Evolutionary conservation across 2,113 vertebrate genomes (phyloP).

Genomic region (Agelaius phoeniceus): DNA sequence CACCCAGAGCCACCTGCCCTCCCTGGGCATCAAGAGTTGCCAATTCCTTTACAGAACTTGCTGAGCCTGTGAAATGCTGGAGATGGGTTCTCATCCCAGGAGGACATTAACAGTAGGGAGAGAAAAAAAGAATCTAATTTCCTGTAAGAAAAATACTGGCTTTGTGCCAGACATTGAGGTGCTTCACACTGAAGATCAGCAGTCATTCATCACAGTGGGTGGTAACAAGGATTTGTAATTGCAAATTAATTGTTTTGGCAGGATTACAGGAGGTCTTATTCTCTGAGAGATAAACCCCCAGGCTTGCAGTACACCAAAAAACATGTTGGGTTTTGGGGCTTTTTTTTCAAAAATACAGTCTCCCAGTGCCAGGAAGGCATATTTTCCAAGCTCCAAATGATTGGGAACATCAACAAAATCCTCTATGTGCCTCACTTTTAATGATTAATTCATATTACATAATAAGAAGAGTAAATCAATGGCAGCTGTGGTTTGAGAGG

Average conservation of each 20-base stretch:
- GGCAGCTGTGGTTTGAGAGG: slow-evolving; percentile 54
- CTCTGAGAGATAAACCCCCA: neutral
- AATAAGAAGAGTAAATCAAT: slow-evolving; percentile 50
- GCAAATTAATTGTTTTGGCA: slow-evolving; percentile 48
- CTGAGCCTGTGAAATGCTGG: neutral
- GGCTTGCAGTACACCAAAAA: neutral
- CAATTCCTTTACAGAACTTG: neutral
- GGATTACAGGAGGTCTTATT: neutral
- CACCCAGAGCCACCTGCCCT: slow-evolving; percentile 33
- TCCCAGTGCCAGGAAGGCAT: neutral
- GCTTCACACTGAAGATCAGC: slow-evolving; percentile 20
- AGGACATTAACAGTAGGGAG: neutral
- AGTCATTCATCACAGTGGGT: slow-evolving; percentile 13
- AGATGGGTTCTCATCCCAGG: neutral
- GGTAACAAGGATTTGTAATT: slow-evolving; percentile 37
- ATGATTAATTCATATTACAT: slow-evolving; percentile 47
- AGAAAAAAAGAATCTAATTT: neutral
- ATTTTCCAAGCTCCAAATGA: slow-evolving; percentile 7
- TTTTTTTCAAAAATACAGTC: neutral
- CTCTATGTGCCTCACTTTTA: neutral
- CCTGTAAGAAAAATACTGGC: slow-evolving; percentile 10
- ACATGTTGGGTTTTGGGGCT: neutral
- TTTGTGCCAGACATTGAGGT: slow-evolving; percentile 39
- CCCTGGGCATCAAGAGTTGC: neutral
- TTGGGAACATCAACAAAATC: slow-evolving; percentile 48